Percentiles rank a stretch among this genome's conserved stretches.
These are phyloP conservation scores for Gallinago nigripennis DNA, from an alignment of 2,797 vertebrate species.

Conservation along the genomic window DNA sequence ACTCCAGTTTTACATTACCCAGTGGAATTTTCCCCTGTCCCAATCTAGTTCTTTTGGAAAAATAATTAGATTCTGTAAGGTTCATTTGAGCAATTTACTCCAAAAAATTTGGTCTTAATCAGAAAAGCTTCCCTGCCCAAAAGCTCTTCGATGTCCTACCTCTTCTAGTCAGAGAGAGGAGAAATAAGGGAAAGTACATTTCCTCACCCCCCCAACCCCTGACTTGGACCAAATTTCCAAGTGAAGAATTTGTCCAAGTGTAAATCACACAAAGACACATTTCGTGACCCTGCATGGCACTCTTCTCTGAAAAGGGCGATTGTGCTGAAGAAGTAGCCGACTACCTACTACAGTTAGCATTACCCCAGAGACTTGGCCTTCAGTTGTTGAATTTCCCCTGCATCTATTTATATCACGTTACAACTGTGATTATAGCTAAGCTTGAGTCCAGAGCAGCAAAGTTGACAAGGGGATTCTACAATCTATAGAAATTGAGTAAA, in stretches of 20 bases:
- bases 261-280: not conserved
- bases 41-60: not conserved
- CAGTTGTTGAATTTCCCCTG: constrained; percentile 13
- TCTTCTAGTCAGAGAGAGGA: not conserved
- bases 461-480: constrained; percentile 3
- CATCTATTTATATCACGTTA: not conserved
- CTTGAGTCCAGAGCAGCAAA: not conserved
- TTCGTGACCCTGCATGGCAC: not conserved
- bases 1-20: not conserved
- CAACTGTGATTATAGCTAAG: not conserved
- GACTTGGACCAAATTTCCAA: not conserved
- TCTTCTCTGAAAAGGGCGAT: not conserved
- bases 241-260: not conserved
- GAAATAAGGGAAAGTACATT: not conserved
- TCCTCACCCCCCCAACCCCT: not conserved
- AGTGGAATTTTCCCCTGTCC: not conserved
- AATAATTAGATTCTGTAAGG: not conserved
- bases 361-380: not conserved
- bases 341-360: not conserved
- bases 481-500: not conserved
- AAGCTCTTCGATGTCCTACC: not conserved
- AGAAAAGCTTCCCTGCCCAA: not conserved
- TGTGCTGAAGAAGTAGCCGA: not conserved
- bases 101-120: not conserved
- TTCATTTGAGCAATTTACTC: not conserved